Base-by-base conservation (phyloP, 2,113 vertebrate genomes). In the Bujurquina vittata region DNA sequence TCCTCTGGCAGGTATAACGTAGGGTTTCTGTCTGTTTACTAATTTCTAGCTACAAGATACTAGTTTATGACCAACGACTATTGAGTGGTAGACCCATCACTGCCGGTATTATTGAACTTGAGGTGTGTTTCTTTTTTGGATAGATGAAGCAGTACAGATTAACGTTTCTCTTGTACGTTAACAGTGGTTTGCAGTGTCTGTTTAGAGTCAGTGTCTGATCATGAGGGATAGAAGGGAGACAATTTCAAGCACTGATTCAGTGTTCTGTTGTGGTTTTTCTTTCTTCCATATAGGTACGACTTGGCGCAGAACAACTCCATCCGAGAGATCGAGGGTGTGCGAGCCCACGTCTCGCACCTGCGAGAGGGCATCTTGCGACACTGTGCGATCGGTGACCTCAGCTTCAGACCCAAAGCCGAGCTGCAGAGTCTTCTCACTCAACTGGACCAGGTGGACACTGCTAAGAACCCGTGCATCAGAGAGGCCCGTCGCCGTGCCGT, bases 401-500 rank as follows among this genome's bases (percentile, higher is more conserved):
- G 95, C 88, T 94, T 97, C 94, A 93, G 96, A 81, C 95, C 96
- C 85, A 98, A 98, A 81, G 95, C 96, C 0, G 97, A 99, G 83
- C 86, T 99, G 84, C 98, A 99, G 93, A 95, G 96, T 69, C 93
- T 99, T 43, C 97, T 99, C 6, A 96, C 96, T 0, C 95, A 94
- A 67, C 93, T 99, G 84, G 98, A 99, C 87, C 96, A 98, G 90
- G 97, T 99, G 79, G 97, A 97, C 85, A 95, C 96, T 0, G 97
- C 96, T 52, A 97, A 95, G 75, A 99, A 99, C 93, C 98, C 98
- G 12, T 99, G 98, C 87, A 99, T 99, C 93, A 94, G 98, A 40
- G 98, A 99, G 91, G 98, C 98, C 5, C 95, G 98, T 11, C 96
- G 98, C 65, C 95, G 98, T 8, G 97, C 98, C 0, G 98, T 99